Base-by-base conservation (phyloP, 1,140 invertebrate genomes). In the Aphelinus certus region DNA sequence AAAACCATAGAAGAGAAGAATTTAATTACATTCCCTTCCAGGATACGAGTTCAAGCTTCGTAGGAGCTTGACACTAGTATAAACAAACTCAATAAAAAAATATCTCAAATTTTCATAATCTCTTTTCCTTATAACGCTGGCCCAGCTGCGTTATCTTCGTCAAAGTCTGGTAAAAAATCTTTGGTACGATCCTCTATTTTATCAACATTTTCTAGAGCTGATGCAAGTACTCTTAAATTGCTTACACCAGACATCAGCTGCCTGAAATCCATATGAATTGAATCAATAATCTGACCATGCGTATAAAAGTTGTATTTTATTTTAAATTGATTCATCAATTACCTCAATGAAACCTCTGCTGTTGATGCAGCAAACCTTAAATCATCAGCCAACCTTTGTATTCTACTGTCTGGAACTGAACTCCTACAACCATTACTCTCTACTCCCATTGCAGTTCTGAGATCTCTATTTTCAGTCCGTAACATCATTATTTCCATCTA, bases 281-380 rank as follows among this genome's bases (percentile, higher is more conserved):
- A 26, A 26, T 26, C 47, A 51, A 10, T 9, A 55, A 72, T 66
- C 42, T 64, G 46, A 63, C 56, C 53, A 66, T 53, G 1, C 66
- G 61, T 57, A 26, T 26, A 26, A 26, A 26, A 26, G 26, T 3
- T 26, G 26, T 26, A 7, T 57, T 2, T 67, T 49, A 57, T 45
- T 60, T 47, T 63, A 56, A 68, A 26, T 26, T 26, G 26, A 26
- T 26, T 26, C 26, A 26, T 26, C 55, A 69, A 68, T 80, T 83
- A 92, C 92, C 91, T 91, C 4, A 93, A 83, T 43, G 91, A 92
- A 49, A 89, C 85, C 84, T 93, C 92, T 26, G 92, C 92, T 60
- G 89, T 90, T 71, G 89, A 89, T 53, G 92, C 92, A 65, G 92
- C 92, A 58, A 85, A 83, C 72, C 89, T 85, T 61, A 93, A 82